Conservation (phyloP, 1,140 invertebrate genomes). For the Brachionus koreanus region DNA sequence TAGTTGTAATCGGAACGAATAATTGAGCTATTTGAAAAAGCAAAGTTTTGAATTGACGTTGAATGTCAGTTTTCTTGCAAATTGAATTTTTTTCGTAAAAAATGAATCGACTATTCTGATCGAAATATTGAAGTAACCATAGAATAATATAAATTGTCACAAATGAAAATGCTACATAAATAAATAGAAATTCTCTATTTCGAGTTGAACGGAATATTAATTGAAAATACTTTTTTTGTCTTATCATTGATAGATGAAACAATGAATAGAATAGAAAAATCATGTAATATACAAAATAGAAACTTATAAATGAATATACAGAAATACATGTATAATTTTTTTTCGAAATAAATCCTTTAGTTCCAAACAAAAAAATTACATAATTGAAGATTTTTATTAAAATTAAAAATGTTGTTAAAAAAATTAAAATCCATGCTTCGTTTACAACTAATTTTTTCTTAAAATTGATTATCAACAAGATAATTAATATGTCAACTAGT, state of each 20-base stretch:
- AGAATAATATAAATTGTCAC: neutral
- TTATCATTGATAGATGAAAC: neutral
- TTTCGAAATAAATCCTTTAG: neutral
- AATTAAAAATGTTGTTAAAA: neutral
- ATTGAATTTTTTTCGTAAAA: neutral
- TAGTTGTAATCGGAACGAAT: neutral
- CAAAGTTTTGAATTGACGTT: neutral
- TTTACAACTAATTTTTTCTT: neutral
- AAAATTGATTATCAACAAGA: neutral
- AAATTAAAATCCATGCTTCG: neutral
- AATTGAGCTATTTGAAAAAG: neutral
- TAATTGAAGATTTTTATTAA: neutral
- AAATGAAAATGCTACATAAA: neutral
- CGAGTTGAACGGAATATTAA: neutral
- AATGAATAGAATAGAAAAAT: neutral
- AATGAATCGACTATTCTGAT: neutral
- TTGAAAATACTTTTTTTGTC: neutral
- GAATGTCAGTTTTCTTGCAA: neutral
- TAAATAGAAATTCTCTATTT: neutral
- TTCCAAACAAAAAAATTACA: neutral
- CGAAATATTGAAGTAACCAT: neutral
- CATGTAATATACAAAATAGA: neutral
- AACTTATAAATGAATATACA: neutral
- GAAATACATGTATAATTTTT: neutral
- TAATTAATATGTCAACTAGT: neutral